Percentiles rank a stretch among this genome's conserved stretches.
Conservation (phyloP, 2,797 vertebrate genomes). For the Delichon dasypus region DNA sequence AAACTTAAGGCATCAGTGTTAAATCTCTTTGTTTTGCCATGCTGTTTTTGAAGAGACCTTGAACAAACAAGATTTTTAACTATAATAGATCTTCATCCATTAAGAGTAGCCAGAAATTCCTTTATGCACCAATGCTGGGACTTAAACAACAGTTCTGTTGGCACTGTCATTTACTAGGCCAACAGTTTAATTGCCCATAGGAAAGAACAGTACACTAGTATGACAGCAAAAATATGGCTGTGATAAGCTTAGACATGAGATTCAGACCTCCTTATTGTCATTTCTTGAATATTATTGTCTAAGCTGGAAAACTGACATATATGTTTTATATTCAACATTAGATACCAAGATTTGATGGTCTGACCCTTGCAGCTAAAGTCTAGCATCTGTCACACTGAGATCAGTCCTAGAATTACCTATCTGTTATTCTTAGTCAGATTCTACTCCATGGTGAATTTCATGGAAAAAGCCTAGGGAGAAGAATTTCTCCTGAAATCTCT, state of each 20-base stretch:
- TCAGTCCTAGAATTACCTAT: background rate
- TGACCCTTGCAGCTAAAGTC: background rate
- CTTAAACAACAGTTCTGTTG: background rate
- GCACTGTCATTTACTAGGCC: background rate
- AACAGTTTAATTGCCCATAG: background rate
- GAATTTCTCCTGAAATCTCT: background rate
- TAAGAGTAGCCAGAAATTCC: background rate
- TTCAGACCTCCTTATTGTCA: background rate
- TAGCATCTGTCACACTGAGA: background rate
- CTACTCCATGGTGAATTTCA: background rate
- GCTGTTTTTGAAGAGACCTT: background rate
- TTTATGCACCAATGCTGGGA: background rate
- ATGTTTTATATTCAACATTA: background rate
- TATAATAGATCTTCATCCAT: background rate
- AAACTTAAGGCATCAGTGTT: background rate
- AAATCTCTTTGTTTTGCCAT: background rate
- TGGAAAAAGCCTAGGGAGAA: background rate
- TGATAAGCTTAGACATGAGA: background rate
- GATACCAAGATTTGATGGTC: background rate
- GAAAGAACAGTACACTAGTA: background rate
- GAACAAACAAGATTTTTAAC: background rate
- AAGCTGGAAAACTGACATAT: background rate
- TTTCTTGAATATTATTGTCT: background rate
- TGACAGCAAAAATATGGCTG: background rate
- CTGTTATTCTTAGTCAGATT: background rate